Percentiles rank a stretch among this genome's conserved stretches.
Conservation (phyloP, 2,888 invertebrate species). For the Plusia festucae region DNA sequence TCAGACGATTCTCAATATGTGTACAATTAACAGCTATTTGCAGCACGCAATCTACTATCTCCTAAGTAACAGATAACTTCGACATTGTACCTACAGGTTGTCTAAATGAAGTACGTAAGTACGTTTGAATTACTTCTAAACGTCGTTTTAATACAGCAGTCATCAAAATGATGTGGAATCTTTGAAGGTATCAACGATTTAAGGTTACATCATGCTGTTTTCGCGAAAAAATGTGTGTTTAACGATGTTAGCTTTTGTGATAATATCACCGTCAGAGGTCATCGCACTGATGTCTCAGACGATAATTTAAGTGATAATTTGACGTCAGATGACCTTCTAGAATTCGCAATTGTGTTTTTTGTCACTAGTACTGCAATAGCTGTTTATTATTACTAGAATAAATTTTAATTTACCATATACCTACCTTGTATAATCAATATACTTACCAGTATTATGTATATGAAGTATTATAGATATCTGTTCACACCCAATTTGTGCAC, state of each 20-base stretch:
- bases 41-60: constrained; percentile 43
- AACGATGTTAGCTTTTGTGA: constrained; percentile 67
- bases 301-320: constrained; percentile 60
- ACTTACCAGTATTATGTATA: too few species aligned
- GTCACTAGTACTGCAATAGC: constrained; percentile 47
- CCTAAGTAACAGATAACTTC: constrained; percentile 20
- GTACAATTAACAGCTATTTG: constrained; percentile 45
- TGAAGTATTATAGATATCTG: background rate
- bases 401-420: background rate
- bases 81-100: background rate
- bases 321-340: constrained; percentile 56
- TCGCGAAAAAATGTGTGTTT: constrained; percentile 69
- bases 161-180: constrained; percentile 23
- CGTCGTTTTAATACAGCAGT: constrained; percentile 23
- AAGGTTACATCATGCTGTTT: constrained; percentile 63
- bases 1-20: constrained; percentile 42
- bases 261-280: constrained; percentile 72
- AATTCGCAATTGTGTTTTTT: constrained; percentile 45
- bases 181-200: constrained; percentile 43
- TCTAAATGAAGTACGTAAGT: background rate
- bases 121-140: constrained; percentile 19
- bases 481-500: background rate
- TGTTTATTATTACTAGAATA: constrained; percentile 7
- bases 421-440: too few species aligned
- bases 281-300: constrained; percentile 63